These are phyloP conservation scores for Linhomoeus sp. DNA, from an alignment of 2,888 invertebrate species.

Conservation along the genomic window DNA sequence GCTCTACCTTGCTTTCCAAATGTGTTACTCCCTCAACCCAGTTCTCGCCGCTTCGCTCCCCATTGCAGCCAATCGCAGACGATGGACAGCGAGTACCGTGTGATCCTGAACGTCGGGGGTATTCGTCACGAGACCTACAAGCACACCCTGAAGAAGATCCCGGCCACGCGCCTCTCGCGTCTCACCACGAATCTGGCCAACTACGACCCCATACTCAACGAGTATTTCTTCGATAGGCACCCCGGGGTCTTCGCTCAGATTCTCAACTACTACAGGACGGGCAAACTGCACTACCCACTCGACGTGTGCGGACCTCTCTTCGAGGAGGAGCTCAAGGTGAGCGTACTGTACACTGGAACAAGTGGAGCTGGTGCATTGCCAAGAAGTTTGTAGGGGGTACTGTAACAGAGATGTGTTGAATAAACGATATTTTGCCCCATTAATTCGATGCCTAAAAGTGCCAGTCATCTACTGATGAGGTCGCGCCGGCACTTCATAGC, in stretches of 20 bases:
- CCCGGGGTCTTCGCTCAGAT: constrained; percentile 64
- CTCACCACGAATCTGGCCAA: constrained; percentile 80
- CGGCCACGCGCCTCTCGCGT: constrained; percentile 56
- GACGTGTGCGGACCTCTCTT: constrained; percentile 95
- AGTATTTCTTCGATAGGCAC: constrained; percentile 89
- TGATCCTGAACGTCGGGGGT: constrained; percentile 88
- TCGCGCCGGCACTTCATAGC: no score
- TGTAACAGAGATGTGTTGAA: no score
- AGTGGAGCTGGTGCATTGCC: no score
- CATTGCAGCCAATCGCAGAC: neutral
- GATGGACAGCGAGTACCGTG: constrained; percentile 79
- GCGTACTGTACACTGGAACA: no score
- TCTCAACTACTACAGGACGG: constrained; percentile 63
- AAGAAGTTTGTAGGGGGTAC: no score
- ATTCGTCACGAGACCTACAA: constrained; percentile 60
- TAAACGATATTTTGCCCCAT: no score
- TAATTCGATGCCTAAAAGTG: no score
- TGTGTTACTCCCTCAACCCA: no score
- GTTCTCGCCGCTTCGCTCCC: no score
- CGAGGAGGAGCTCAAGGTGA: constrained; percentile 58
- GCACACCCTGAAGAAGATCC: constrained; percentile 58
- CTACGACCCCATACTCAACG: constrained; percentile 92
- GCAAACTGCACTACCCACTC: constrained; percentile 91
- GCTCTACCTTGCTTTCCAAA: no score
- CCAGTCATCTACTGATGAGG: no score